phyloP scores from a whole-genome alignment of 1,140 invertebrate genomes.

The Tetraneura akinire region DNA sequence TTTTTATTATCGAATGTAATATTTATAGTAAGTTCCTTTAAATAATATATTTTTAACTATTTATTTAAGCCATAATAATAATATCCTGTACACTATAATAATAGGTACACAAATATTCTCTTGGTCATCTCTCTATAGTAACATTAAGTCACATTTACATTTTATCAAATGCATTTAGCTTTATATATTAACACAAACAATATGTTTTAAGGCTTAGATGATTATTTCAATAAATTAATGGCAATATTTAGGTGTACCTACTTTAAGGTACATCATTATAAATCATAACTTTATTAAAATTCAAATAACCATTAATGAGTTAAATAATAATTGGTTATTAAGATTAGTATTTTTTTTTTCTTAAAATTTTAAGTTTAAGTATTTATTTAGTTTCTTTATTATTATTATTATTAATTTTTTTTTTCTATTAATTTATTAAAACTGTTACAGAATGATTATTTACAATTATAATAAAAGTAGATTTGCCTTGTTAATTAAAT shows the following conservation, averaged over 20 bases:
- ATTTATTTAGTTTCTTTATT: constrained; percentile 16
- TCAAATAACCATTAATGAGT: neutral
- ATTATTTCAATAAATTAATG: neutral
- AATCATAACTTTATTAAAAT: neutral
- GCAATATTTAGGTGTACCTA: neutral
- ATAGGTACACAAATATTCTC: neutral
- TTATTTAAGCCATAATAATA: constrained; percentile 21
- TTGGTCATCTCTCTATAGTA: neutral
- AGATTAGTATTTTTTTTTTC: neutral
- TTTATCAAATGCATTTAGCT: constrained; percentile 10
- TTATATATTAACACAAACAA: constrained; percentile 12
- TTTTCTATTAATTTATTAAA: constrained; percentile 41
- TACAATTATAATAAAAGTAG: constrained; percentile 37
- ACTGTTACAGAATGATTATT: constrained; percentile 44
- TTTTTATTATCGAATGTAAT: constrained; percentile 27
- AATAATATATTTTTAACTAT: neutral
- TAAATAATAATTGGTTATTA: neutral
- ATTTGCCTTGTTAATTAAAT: constrained; percentile 41
- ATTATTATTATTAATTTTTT: too few relatives aligned
- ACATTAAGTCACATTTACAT: neutral
- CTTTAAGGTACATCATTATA: neutral
- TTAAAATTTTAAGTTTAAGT: neutral
- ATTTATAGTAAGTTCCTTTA: constrained; percentile 41
- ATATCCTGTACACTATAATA: neutral
- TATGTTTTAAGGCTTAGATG: neutral